Evolutionary conservation across 2,888 invertebrate genomes (phyloP), one percentile per base, ranked within the genome.

Genomic region (Tortricodes alternella): DNA sequence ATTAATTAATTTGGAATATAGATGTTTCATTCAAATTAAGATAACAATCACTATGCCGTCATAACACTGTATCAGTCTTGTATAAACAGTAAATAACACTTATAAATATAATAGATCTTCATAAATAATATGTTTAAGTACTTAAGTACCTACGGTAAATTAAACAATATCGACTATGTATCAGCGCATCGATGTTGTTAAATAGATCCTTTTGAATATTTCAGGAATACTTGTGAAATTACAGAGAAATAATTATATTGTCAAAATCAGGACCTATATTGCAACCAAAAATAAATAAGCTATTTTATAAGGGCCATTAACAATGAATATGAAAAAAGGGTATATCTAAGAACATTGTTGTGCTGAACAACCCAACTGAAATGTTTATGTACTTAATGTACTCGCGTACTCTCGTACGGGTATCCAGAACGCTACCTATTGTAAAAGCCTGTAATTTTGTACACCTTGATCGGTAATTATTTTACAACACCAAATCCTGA

Each of bases 391-490:
- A 65, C n/a, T n/a, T n/a, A n/a, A n/a, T 72, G 70, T 75, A 76
- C 66, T 73, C 67, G 72, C 66, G 70, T 74, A 70, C 70, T 72
- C 75, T 79, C 68, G 73, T 74, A 81, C 76, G 84, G 80, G 76
- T 79, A 78, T 77, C 70, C 75, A 78, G 37, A 44, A 37, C 79
- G 73, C 76, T 83, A 80, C 70, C 73, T 79, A 80, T 73, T 84
- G 75, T 85, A 86, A 85, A 83, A 76, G 80, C 83, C 85, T 87
- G 89, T 85, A 87, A 86, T 89, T 89, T 89, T 89, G 82, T 89
- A 89, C 89, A 89, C 85, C 74, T 80, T 77, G 78, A 83, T 81
- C 83, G 77, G 83, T 82, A 79, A 82, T 83, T 86, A 80, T 83
- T 87, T 87, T 86, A 79, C 73, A 79, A 83, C 83, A 87, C 81